Evolutionary conservation across 2,797 vertebrate genomes (phyloP).

Genomic region (Morelia viridis): DNA sequence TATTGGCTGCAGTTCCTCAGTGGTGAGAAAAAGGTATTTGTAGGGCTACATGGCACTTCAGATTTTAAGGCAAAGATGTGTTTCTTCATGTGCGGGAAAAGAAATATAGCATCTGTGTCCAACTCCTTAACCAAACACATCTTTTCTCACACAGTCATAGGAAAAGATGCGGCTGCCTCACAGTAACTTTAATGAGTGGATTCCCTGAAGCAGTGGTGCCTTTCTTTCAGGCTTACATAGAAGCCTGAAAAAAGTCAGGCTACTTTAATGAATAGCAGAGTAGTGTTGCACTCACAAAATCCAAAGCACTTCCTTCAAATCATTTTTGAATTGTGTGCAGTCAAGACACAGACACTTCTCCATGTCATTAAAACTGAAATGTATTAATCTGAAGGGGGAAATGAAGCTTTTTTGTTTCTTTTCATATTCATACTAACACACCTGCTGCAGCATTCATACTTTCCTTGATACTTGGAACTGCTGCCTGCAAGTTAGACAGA

Average conservation of each 20-base stretch:
- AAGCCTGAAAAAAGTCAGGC: background rate
- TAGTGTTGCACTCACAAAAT: background rate
- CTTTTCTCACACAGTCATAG: background rate
- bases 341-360: background rate
- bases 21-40: background rate
- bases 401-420: background rate
- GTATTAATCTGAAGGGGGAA: background rate
- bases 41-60: background rate
- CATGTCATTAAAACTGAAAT: background rate
- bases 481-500: background rate
- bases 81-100: background rate
- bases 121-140: background rate
- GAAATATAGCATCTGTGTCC: background rate
- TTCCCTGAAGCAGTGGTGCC: background rate
- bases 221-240: background rate
- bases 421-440: background rate
- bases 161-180: background rate
- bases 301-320: background rate
- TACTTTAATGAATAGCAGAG: background rate
- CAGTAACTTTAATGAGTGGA: background rate
- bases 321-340: background rate
- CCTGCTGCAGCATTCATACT: background rate
- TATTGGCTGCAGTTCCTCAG: background rate
- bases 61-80: background rate
- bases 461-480: background rate